A percentile compares a stretch with the other conserved stretches of the same genome.
Conservation (phyloP, 2,888 invertebrate species). For the Drosophila aldrichi region DNA sequence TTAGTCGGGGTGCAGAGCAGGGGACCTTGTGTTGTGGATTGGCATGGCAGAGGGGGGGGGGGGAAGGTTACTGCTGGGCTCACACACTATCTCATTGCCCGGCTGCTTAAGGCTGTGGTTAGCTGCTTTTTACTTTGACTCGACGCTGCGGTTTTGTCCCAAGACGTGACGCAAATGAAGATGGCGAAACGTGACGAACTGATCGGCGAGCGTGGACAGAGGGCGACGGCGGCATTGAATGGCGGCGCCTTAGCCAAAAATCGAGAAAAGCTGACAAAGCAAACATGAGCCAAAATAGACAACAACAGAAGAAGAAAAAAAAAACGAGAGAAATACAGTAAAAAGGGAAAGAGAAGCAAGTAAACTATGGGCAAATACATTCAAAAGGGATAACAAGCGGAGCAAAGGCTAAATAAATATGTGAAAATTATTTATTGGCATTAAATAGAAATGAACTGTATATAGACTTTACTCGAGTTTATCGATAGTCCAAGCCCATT, state of each 20-base stretch:
- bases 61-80: too few species aligned
- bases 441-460: background rate
- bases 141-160: conserved; percentile 31
- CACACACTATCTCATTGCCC: background rate
- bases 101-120: conserved; percentile 37
- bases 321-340: too few species aligned
- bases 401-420: background rate
- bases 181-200: conserved; percentile 49
- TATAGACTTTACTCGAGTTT: background rate
- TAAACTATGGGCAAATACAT: conserved; percentile 4
- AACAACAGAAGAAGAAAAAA: conserved; percentile 1
- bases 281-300: conserved; percentile 14
- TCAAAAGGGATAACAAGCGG: background rate
- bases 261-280: conserved; percentile 42
- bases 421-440: conserved; percentile 9
- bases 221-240: background rate
- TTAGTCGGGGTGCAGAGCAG: background rate
- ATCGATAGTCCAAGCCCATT: background rate
- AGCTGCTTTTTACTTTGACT: conserved; percentile 42
- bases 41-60: too few species aligned
- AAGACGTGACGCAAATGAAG: conserved; percentile 61
- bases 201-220: conserved; percentile 3
- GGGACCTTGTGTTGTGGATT: background rate
- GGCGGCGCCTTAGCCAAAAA: conserved; percentile 15
- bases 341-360: background rate